These are phyloP conservation scores for Galaxea fascicularis DNA, from an alignment of 92 coral and sea anemone species.

Conservation along the genomic window DNA sequence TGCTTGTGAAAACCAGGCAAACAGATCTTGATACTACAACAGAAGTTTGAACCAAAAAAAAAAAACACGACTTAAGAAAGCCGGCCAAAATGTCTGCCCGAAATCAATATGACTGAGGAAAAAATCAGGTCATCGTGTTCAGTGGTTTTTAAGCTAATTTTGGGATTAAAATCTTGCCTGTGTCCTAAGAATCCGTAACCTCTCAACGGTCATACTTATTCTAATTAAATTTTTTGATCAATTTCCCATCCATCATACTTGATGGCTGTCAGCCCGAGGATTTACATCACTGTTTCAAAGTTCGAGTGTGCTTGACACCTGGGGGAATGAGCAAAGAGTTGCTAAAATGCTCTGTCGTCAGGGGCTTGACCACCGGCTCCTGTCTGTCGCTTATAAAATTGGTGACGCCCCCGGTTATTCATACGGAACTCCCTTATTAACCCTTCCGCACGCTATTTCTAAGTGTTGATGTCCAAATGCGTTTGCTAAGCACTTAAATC, in stretches of 20 bases:
- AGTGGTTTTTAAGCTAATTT: conserved; percentile 19
- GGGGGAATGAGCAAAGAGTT: not conserved
- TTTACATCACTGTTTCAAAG: not conserved
- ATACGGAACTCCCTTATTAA: not conserved
- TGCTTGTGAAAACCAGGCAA: too few species aligned
- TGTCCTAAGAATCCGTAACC: not conserved
- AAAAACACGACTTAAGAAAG: not conserved
- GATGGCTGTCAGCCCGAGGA: not conserved
- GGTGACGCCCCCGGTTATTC: not conserved
- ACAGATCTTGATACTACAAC: too few species aligned
- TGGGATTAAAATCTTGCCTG: not conserved
- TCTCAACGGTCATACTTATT: not conserved
- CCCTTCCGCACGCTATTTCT: not conserved
- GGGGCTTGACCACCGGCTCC: not conserved
- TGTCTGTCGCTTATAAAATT: not conserved
- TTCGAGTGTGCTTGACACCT: not conserved
- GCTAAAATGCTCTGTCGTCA: not conserved
- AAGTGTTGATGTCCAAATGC: too few species aligned
- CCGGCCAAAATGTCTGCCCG: not conserved
- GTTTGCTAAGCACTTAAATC: too few species aligned
- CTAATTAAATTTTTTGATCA: conserved; percentile 3
- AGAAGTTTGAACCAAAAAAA: not conserved
- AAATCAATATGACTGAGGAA: not conserved
- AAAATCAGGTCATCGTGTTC: not conserved
- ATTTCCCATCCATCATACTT: conserved; percentile 22